A percentile compares a stretch with the other conserved stretches of the same genome.
These are phyloP conservation scores for Platycheirus rosarum DNA, from an alignment of 2,888 invertebrate genomes.

Conservation along the genomic window DNA sequence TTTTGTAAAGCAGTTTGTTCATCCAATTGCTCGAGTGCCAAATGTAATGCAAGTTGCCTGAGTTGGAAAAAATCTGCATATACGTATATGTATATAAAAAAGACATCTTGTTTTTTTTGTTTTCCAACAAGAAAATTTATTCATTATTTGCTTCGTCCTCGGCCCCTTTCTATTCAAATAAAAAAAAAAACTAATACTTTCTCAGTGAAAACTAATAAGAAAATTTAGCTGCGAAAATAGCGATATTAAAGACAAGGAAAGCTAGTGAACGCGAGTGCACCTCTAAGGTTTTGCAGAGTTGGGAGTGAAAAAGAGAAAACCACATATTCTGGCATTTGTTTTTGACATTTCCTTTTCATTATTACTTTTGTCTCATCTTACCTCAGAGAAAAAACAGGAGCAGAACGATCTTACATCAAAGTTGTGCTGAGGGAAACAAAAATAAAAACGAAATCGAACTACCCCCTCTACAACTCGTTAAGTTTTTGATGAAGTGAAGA, in stretches of 20 bases:
- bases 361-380: slow-evolving; percentile 34
- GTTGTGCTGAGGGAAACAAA: slow-evolving; percentile 32
- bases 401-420: slow-evolving; percentile 21
- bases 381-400: slow-evolving; percentile 59
- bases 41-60: slow-evolving; percentile 9
- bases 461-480: slow-evolving; percentile 27
- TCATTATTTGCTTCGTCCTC: slow-evolving; percentile 28
- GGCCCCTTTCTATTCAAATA: not conserved
- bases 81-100: not conserved
- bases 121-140: slow-evolving; percentile 37
- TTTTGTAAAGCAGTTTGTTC: slow-evolving; percentile 11
- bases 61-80: not conserved
- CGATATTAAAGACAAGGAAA: slow-evolving; percentile 43
- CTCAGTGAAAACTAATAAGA: slow-evolving; percentile 48
- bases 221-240: slow-evolving; percentile 50
- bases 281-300: not conserved
- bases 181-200: slow-evolving; percentile 31
- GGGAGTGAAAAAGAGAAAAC: slow-evolving; percentile 37
- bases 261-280: slow-evolving; percentile 45
- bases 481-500: slow-evolving; percentile 35
- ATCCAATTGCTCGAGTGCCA: not conserved
- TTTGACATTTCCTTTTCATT: slow-evolving; percentile 67
- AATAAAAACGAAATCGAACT: slow-evolving; percentile 17
- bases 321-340: slow-evolving; percentile 44
- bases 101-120: slow-evolving; percentile 26